phyloP scores from a whole-genome alignment of 2,888 invertebrate species.

The Suillia variegata region DNA sequence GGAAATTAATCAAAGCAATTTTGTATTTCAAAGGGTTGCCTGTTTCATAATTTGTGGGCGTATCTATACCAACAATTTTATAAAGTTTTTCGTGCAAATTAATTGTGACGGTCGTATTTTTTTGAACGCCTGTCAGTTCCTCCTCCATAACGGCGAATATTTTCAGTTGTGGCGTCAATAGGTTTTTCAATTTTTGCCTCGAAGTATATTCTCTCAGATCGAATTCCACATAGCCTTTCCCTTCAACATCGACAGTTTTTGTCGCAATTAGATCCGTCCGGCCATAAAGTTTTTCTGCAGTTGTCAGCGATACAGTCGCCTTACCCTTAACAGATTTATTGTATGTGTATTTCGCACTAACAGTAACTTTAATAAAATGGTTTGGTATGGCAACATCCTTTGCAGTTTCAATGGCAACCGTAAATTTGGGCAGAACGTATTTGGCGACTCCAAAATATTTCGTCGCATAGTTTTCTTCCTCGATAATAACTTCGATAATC shows the following conservation, averaged over 20 bases:
- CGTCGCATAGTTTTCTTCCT: conserved; percentile 37
- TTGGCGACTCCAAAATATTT: conserved; percentile 73
- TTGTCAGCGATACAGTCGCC: conserved; percentile 70
- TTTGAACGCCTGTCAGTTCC: conserved; percentile 77
- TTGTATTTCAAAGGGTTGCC: conserved; percentile 82
- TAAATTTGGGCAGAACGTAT: conserved; percentile 91
- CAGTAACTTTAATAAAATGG: conserved; percentile 75
- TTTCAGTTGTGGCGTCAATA: conserved; percentile 30
- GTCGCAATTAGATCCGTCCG: conserved; percentile 59
- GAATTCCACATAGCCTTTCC: conserved; percentile 73
- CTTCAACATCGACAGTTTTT: conserved; percentile 72
- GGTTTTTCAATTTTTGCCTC: conserved; percentile 64
- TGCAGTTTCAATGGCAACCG: conserved; percentile 82
- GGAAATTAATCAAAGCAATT: conserved; percentile 72
- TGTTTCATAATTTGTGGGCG: conserved; percentile 85
- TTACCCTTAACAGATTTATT: conserved; percentile 87
- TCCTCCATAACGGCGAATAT: conserved; percentile 90
- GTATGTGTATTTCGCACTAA: conserved; percentile 86
- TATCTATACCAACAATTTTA: conserved; percentile 75
- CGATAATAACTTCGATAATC: conserved; percentile 75
- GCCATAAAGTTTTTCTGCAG: conserved; percentile 27
- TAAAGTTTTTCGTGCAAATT: conserved; percentile 77
- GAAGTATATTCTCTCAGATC: conserved; percentile 75
- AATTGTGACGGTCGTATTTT: conserved; percentile 76
- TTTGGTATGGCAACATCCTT: conserved; percentile 82